Conservation (phyloP, 2,113 vertebrate genomes). For the Siniperca chuatsi region DNA sequence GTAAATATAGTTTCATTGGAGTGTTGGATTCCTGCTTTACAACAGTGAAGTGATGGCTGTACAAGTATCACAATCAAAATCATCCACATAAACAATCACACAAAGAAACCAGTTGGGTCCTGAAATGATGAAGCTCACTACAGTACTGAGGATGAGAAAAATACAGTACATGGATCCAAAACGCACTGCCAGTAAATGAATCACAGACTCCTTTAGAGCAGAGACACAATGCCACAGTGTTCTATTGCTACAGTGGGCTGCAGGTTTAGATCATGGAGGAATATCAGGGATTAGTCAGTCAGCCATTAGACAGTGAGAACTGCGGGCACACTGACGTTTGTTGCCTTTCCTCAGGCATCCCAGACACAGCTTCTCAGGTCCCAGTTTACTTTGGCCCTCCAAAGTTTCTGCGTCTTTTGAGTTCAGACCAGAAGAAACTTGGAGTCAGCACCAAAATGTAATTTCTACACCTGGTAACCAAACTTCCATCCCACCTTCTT, state of each 20-base stretch:
- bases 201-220: constrained; percentile 71
- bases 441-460: constrained; percentile 70
- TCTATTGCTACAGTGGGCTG: constrained; percentile 68
- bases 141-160: constrained; percentile 63
- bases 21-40: constrained; percentile 8
- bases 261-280: constrained; percentile 81
- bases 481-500: constrained; percentile 54
- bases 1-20: constrained; percentile 10
- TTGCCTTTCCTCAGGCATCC: constrained; percentile 72
- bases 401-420: constrained; percentile 68
- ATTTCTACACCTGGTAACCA: constrained; percentile 60
- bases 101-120: constrained; percentile 45
- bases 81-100: constrained; percentile 41
- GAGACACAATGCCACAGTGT: constrained; percentile 79
- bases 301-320: constrained; percentile 69
- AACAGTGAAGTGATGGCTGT: constrained; percentile 17
- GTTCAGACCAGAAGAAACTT: constrained; percentile 71
- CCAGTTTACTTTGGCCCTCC: constrained; percentile 77
- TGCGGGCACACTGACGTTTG: constrained; percentile 63
- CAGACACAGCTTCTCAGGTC: constrained; percentile 72
- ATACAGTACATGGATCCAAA: constrained; percentile 65
- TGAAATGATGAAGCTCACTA: constrained; percentile 50
- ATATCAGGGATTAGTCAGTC: constrained; percentile 77
- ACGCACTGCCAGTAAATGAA: constrained; percentile 73
- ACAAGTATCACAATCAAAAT: constrained; percentile 33